Percentiles rank a stretch among this genome's conserved stretches.
Evolutionary conservation across 1,140 invertebrate genomes (phyloP).

Genomic region (Contarinia nasturtii): DNA sequence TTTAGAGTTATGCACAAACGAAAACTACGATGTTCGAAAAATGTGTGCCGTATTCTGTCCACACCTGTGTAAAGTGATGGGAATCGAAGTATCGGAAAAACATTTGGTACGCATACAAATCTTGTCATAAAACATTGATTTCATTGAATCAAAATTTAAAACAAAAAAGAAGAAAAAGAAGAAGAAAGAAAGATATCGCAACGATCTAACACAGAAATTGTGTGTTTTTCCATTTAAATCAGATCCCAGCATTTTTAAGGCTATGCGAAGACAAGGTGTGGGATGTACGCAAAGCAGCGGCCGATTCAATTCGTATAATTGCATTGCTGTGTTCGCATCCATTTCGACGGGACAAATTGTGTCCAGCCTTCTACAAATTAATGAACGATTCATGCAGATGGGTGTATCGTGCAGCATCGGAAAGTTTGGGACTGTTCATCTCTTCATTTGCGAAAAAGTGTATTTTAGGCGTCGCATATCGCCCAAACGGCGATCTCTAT

Average conservation of each 20-base stretch:
- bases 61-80: constrained; percentile 3
- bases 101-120: neutral
- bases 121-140: neutral
- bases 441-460: constrained; percentile 2
- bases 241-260: constrained; percentile 2
- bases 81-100: neutral
- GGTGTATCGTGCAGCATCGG: constrained; percentile 1
- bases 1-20: constrained; percentile 1
- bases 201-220: neutral
- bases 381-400: constrained; percentile 2
- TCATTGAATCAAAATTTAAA: no score
- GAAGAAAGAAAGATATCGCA: no score
- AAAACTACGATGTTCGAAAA: constrained; percentile 1
- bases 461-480: constrained; percentile 1
- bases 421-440: constrained; percentile 2
- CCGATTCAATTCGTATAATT: constrained; percentile 1
- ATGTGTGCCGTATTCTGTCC: constrained; percentile 1
- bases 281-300: constrained; percentile 3
- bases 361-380: constrained; percentile 1
- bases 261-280: constrained; percentile 2
- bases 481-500: neutral
- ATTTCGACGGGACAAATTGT: constrained; percentile 1
- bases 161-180: no score
- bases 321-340: constrained; percentile 2
- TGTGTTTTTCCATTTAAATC: neutral